Evolutionary conservation across 2,113 vertebrate genomes (phyloP), one percentile per base, ranked within the genome.

Genomic region (Mormyrus iriodes): DNA sequence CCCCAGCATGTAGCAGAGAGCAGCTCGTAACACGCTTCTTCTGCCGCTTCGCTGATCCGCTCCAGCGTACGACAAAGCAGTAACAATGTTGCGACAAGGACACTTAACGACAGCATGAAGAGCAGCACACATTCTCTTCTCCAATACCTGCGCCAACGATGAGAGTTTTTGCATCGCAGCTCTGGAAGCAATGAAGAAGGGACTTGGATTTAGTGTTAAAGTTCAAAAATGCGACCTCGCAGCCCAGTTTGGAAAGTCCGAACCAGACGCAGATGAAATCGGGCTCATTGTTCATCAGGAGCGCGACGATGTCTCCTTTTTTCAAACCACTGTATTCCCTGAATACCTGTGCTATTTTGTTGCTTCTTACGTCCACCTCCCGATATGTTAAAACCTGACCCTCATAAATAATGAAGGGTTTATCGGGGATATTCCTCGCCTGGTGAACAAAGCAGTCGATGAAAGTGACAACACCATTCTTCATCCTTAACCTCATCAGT

Each of bases 241-340:
- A 98, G 92, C 97, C 97, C 91, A 98, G 58, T 73, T 98, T 98
- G 39, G 95, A 94, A 83, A 98, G 92, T 0, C 97, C 98, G 0
- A 99, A 95, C 98, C 98, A 99, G 27, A 94, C 94, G 0, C 97
- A 96, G 0, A 99, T 85, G 49, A 99, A 99, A 89, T 98, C 97
- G 0, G 98, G 96, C 61, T 98, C 97, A 0, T 98, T 99, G 93
- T 92, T 94, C 97, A 99, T 97, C 87, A 98, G 91, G 91, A 98
- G 89, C 4, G 98, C 97, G 5, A 96, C 97, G 0, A 95, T 92
- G 93, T 97, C 96, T 0, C 97, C 97, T 19, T 88, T 95, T 73
- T 92, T 91, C 91, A 97, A 86, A 0, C 85, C 49, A 0, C 91
- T 93, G 0, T 94, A 90, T 0, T 85, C 83, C 4, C 95, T 88